Base-by-base conservation (phyloP, 2,113 vertebrate genomes). In the Engystomops pustulosus region DNA sequence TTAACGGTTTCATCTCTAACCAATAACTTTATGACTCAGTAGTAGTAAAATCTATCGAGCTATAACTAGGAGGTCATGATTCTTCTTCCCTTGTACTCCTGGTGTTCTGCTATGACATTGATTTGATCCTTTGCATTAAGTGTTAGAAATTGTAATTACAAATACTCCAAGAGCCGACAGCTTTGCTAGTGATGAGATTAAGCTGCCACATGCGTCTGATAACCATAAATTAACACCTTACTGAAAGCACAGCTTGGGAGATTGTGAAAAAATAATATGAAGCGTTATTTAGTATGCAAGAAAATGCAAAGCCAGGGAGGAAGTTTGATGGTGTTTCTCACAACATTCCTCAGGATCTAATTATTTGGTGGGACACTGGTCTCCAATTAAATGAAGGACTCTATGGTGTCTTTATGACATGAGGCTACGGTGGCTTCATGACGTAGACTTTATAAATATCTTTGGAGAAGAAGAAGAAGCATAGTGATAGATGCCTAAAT, bases 201-300 rank as follows among this genome's bases (percentile, higher is more conserved):
- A 67, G 82, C 82, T 84, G 82, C 82, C 82, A 85, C 83, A 70
- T 79, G 83, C 45, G 45, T 85, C 32, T 85, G 83, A 85, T 79
- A 85, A 70, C 83, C 83, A 85, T 85, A 85, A 79, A 79, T 79
- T 85, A 79, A 85, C 83, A 79, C 83, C 83, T 85, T 77, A 58
- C 72, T 12, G 60, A 69, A 69, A 53, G 74, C 75, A 78, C 83
- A 85, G 83, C 83, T 79, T 79, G 74, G 49, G 51, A 27, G 60
- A 79, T 20, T 23, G 83, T 78, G 83, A 85, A 67, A 79, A 53
- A 79, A 78, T 55, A 85, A 85, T 70, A 47, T 30, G 23, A 30
- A 53, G 60, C 25, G 20, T n/a, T 58, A 79, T 20, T 85, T 70
- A 79, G 83, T 53, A 85, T 85, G 83, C 74, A 79, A 78, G 83